Conservation (phyloP, 1,140 invertebrate genomes). For the Scaptomyza graminum region DNA sequence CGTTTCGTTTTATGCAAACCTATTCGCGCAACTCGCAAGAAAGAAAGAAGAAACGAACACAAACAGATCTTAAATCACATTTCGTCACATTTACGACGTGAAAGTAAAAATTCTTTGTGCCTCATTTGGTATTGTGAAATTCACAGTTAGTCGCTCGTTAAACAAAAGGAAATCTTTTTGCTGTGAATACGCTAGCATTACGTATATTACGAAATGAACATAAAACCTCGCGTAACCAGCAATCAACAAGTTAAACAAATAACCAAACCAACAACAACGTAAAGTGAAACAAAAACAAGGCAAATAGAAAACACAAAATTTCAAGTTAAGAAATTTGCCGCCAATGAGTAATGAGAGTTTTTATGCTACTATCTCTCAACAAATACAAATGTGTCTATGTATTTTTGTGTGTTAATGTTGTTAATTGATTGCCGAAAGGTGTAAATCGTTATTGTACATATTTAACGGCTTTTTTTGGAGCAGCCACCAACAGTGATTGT, state of each 20-base stretch:
- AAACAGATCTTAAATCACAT: constrained; percentile 22
- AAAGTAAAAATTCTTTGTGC: constrained; percentile 72
- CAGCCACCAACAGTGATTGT: constrained; percentile 34
- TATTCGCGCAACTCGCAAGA: not conserved
- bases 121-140: constrained; percentile 51
- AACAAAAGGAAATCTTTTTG: constrained; percentile 43
- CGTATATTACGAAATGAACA: constrained; percentile 70
- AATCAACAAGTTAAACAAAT: constrained; percentile 15
- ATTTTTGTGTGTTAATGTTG: constrained; percentile 50
- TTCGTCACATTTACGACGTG: constrained; percentile 47
- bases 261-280: constrained; percentile 22
- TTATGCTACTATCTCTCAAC: constrained; percentile 1
- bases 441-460: constrained; percentile 49
- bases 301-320: constrained; percentile 48
- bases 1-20: constrained; percentile 69
- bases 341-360: constrained; percentile 54
- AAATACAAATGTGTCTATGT: constrained; percentile 6
- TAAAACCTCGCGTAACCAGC: constrained; percentile 45
- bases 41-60: constrained; percentile 11
- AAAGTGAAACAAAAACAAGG: constrained; percentile 4
- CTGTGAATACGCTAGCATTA: constrained; percentile 15
- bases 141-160: constrained; percentile 28
- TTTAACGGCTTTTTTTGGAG: constrained; percentile 69
- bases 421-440: constrained; percentile 70
- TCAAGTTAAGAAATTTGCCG: constrained; percentile 34